Base-by-base conservation (phyloP, 53 echinoderm and acorn worm genomes). In the Glandiceps talaboti region DNA sequence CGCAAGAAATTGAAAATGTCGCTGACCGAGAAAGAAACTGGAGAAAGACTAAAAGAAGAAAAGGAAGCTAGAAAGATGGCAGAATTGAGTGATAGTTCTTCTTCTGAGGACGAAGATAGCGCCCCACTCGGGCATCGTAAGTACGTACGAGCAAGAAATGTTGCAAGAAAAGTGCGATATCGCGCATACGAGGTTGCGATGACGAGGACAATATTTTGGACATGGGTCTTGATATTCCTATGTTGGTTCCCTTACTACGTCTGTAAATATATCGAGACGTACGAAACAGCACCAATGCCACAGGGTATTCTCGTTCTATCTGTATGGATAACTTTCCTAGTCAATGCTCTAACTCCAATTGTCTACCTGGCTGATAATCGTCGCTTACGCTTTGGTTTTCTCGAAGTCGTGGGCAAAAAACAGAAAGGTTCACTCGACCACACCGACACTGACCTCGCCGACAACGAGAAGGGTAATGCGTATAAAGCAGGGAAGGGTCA, bases 91-190 rank as follows among this genome's bases (percentile, higher is more conserved):
- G 28, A 32, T 33, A 32, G 33, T 33, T 78, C 86, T 1, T 86
- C 86, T 0, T 86, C 86, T 0, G 80, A 80, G 32, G 86, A 86
- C 73, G 82, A 86, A n/a, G 86, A 86, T 30, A 72, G 81, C 28
- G 82, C 77, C 29, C 86, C 86, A 25, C 33, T 81, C 33, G 79
- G 79, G 0, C 82, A 86, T 77, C 76, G 77, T 27, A 86, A 82
- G 76, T 86, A 86, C 74, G 81, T 73, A 32, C 73, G 77, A 27
- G 75, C 86, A 1, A 73, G 78, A 31, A 81, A 74, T 31, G 77
- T 81, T 29, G 77, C 74, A 29, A 81, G 78, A 32, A 32, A 30
- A 1, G 33, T 81, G 78, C 86, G 86, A 0, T 86, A 86, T 77
- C 82, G 86, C 27, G 78, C 78, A 30, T 45, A 78, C 74, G 86